Evolutionary conservation across 2,797 vertebrate species (phyloP), one percentile per base, ranked within the genome.

Genomic region (Urocyon cinereoargenteus): DNA sequence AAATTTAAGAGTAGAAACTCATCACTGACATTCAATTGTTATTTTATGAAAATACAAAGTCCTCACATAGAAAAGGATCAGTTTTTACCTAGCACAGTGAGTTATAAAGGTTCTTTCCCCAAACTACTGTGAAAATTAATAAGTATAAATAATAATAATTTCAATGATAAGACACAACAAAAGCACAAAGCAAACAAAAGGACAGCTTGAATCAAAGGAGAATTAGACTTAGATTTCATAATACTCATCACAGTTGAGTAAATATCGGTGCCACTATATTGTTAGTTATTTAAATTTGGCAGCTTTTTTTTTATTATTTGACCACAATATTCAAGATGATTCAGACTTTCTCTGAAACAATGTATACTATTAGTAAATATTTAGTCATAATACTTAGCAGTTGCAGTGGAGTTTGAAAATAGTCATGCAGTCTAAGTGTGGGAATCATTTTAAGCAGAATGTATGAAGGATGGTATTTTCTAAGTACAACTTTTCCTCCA

Each of bases 181-280:
- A 49, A 79, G 24, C 24, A 83, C 64, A 3, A 79, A 88, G 75
- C 10, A 77, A 57, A 81, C 19, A 36, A 82, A 94, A 81, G 16
- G 11, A 45, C 6, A n/a, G 1, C 28, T 75, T 51, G 40, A 75
- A 45, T 45, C 64, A 4, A 34, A 68, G 79, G 34, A 82, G 9
- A 88, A 53, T 45, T 84, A 81, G 18, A 36, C 22, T 51, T 68
- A n/a, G 59, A 21, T n/a, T 77, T 77, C 8, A 49, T 53, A 28
- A 49, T 24, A 36, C 31, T 18, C 15, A 49, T 55, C 79, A 86
- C 6, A 86, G 40, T 31, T 40, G 26, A 66, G 53, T 55, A 51
- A 93, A 59, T 13, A 34, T 68, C 14, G 31, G 3, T 86, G 10
- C 8, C 9, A 31, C 6, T 12, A 1, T 18, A n/a, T 40, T 24